Base-by-base conservation (phyloP, 2,888 invertebrate genomes). In the Serripes groenlandicus region DNA sequence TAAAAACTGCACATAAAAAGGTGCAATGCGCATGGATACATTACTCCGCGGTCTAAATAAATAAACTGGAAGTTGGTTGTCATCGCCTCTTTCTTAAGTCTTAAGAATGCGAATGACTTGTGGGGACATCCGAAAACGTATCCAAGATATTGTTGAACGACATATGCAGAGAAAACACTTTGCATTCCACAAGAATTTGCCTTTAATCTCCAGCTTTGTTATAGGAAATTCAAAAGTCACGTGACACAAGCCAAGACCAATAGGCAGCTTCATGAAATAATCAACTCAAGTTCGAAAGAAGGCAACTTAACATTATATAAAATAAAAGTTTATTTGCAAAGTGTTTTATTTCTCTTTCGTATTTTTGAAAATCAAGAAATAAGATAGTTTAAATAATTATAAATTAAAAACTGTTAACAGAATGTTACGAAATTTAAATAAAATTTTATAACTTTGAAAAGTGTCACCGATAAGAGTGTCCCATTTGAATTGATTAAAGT, bases 281-380 rank as follows among this genome's bases (percentile, higher is more conserved):
- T 34, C 32, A 72, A n/a, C 58, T 32, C 28, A 52, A 54, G 49
- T 66, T 75, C 75, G 75, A 75, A 75, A 75, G 66, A 66, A 75
- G 75, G 75, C 75, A 66, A 66, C 34, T 64, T 74, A 64, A 64
- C 32, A 64, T 64, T 49, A 52, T 62, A 62, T 52, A 62, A 66
- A 66, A 66, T 66, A 42, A 66, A 66, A 23, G 18, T 66, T 66
- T 66, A 66, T 66, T 66, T 23, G 75, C 75, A 75, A 75, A 75
- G 75, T 66, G 75, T 52, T 49, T 23, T 23, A 52, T 75, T 18
- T 56, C 35, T 26, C 35, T 66, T 26, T 66, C 42, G 66, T 42
- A 42, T 35, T 42, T 66, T 66, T 66, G 66, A 66, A 42, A 66
- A 64, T 35, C 37, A 66, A 42, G 23, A 64, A 32, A 62, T 23